Evolutionary conservation across 2,797 vertebrate species (phyloP).

Genomic region (Otolemur crassicaudatus): DNA sequence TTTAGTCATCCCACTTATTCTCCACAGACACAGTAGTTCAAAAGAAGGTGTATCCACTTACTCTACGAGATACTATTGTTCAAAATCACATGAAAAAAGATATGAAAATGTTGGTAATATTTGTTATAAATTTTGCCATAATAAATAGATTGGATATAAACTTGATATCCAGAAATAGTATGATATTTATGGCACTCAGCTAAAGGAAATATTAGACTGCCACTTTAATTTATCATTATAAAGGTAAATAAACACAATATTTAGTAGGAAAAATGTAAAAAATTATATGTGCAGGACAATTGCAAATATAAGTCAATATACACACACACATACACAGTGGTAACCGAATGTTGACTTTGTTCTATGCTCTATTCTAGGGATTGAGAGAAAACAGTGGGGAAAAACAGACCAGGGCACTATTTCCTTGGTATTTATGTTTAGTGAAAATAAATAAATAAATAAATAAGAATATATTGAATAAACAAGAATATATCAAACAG

Average conservation of each 20-base stretch:
- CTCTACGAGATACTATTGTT: no score
- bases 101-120: not conserved
- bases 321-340: not conserved
- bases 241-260: not conserved
- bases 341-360: not conserved
- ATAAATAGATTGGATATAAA: not conserved
- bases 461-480: not conserved
- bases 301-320: not conserved
- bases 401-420: not conserved
- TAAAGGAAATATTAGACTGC: not conserved
- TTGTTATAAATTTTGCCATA: not conserved
- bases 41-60: not conserved
- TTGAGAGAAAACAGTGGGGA: not conserved
- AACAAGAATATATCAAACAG: not conserved
- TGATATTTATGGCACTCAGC: not conserved
- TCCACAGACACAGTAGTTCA: not conserved
- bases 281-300: not conserved
- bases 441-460: not conserved
- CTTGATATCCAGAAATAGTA: not conserved
- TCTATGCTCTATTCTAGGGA: not conserved
- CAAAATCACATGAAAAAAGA: not conserved
- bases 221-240: not conserved
- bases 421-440: not conserved
- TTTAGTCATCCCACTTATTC: not conserved
- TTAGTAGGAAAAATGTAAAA: not conserved